These are phyloP conservation scores for Vipera latastei DNA, from an alignment of 2,797 vertebrate species.

Conservation along the genomic window DNA sequence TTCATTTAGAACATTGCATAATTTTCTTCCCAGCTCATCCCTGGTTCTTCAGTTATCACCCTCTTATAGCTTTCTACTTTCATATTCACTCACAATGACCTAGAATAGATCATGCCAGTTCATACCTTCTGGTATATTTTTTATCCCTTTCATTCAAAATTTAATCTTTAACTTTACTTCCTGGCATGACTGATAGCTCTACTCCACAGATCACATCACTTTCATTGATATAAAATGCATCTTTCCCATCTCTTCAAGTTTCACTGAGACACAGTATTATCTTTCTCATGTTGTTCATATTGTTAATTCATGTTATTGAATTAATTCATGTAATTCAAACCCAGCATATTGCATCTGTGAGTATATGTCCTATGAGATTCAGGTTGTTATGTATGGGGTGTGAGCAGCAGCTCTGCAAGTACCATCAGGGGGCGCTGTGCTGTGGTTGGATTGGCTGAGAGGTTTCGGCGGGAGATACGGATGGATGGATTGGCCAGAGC, in stretches of 20 bases:
- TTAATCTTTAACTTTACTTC: background rate
- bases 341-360: background rate
- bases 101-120: background rate
- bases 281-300: background rate
- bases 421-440: too few species aligned
- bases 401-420: too few species aligned
- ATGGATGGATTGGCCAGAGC: too few species aligned
- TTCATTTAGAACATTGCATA: background rate
- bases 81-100: background rate
- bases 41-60: background rate
- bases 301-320: background rate
- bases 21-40: background rate
- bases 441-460: too few species aligned
- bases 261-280: background rate
- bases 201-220: background rate
- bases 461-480: too few species aligned
- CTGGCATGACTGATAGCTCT: background rate
- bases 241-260: background rate
- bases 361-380: background rate
- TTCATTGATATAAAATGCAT: background rate
- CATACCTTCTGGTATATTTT: background rate
- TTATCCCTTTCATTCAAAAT: background rate
- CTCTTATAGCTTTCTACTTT: background rate
- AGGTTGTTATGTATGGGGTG: too few species aligned
- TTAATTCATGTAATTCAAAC: background rate